Base-by-base conservation (phyloP, 2,888 invertebrate species). In the Chrysopilus asiliformis region DNA sequence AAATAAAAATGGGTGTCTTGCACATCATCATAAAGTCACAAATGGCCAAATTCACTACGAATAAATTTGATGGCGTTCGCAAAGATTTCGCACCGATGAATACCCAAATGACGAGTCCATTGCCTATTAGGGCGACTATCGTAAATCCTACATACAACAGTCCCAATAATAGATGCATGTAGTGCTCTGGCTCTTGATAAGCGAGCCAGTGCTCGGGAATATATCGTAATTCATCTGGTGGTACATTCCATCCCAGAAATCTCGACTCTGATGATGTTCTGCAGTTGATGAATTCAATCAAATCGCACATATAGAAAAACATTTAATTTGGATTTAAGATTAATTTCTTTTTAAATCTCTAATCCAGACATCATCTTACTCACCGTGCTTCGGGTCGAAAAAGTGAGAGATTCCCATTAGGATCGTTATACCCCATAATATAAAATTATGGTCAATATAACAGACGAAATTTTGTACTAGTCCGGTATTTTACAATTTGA, bases 21-120 rank as follows among this genome's bases (percentile, higher is more conserved):
- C 76, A 60, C 82, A 86, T 84, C 86, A 86, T 86, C 14, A 84
- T 66, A 49, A 86, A 80, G 60, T 86, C 86, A 51, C 80, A 74
- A 40, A 86, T 67, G 1, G 86, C 82, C 55, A 86, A 60, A 56
- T 86, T 84, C 13, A 86, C 69, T 12, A 87, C 83, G 44, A 87
- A 77, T 57, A 86, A 74, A 56, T 86, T 86, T 33, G 86, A 86
- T 3, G 86, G 82, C 2, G 60, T 60, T 19, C 57, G 51, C 32
- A 60, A 38, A 2, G 58, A 49, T 38, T 58, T 60, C 3, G 60
- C 56, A 28, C 59, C 31, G 4, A 32, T 69, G 58, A 84, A 84
- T 49, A 84, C 70, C 72, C 80, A 86, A 48, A 87, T 74, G 46
- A 87, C 86, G 41, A 85, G 67, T 45, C 86, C 86, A 58, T 87